Evolutionary conservation across 2,797 vertebrate species (phyloP).

Genomic region (Carcharodon carcharias): DNA sequence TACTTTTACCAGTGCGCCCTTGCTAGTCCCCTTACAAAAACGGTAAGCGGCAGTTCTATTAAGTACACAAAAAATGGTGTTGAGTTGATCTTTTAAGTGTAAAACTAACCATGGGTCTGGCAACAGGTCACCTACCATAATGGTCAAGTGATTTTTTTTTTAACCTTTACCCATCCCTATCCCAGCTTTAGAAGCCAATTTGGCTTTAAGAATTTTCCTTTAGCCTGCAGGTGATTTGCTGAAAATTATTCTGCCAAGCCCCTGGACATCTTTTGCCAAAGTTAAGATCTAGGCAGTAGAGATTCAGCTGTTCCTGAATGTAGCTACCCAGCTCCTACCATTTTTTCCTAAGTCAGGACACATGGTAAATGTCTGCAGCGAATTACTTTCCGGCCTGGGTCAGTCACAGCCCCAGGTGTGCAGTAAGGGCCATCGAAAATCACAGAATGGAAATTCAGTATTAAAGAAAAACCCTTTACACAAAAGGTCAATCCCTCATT

Average conservation of each 20-base stretch:
- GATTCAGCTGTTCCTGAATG: background rate
- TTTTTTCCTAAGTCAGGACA: background rate
- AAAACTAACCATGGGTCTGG: constrained; percentile 18
- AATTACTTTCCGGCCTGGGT: background rate
- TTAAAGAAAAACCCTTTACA: constrained; percentile 88
- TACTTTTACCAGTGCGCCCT: constrained; percentile 75
- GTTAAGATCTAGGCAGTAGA: background rate
- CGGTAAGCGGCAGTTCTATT: constrained; percentile 63
- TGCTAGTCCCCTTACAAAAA: constrained; percentile 64
- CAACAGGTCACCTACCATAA: background rate
- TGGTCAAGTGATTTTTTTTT: background rate
- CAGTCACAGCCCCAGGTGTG: background rate
- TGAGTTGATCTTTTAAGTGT: constrained; percentile 66
- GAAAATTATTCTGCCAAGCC: background rate
- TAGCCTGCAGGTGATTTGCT: background rate
- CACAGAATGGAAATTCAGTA: constrained; percentile 64
- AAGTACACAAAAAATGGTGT: constrained; percentile 72
- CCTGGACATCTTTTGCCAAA: background rate
- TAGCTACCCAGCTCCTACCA: background rate
- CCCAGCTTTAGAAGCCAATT: background rate
- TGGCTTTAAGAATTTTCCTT: background rate
- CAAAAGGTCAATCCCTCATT: constrained; percentile 71
- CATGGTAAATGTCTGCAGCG: background rate
- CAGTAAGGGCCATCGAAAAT: background rate
- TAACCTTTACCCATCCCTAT: background rate